phyloP scores from a whole-genome alignment of 2,888 invertebrate species.

The Chrysotoxum bicinctum region DNA sequence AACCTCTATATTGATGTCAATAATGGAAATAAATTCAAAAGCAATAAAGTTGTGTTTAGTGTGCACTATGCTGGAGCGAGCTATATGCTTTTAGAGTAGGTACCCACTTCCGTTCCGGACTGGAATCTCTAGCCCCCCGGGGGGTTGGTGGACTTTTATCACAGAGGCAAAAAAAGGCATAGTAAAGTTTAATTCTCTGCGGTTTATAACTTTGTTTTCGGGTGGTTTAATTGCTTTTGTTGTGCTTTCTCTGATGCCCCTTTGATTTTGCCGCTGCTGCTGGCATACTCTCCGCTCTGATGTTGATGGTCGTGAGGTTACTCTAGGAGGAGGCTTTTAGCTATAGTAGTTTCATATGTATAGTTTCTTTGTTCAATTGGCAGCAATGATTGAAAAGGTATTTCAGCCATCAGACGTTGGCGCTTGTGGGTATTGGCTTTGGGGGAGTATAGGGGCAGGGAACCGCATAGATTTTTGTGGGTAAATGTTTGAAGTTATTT shows the following conservation, averaged over 20 bases:
- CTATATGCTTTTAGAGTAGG: neutral
- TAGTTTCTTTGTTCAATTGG: conserved; percentile 55
- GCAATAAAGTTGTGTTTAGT: conserved; percentile 65
- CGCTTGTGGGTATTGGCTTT: neutral
- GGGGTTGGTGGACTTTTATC: conserved; percentile 13
- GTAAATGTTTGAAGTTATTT: conserved; percentile 28
- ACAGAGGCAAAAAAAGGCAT: neutral
- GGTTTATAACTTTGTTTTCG: conserved; percentile 71
- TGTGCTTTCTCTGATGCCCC: conserved; percentile 66
- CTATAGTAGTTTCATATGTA: conserved; percentile 40
- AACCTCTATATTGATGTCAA: conserved; percentile 71
- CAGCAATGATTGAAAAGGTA: conserved; percentile 67
- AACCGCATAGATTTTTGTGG: conserved; percentile 47
- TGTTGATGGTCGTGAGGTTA: conserved; percentile 42
- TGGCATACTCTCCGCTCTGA: neutral
- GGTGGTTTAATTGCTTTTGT: conserved; percentile 72
- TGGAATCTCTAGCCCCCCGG: neutral
- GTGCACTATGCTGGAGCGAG: conserved; percentile 18
- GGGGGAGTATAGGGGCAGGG: neutral
- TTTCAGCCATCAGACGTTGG: conserved; percentile 25
- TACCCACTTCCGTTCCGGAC: neutral
- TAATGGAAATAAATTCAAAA: conserved; percentile 70
- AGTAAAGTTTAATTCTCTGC: conserved; percentile 67
- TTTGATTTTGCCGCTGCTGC: conserved; percentile 49
- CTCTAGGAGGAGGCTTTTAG: conserved; percentile 27